Percentiles rank a stretch among this genome's conserved stretches.
Conservation (phyloP, 1,140 invertebrate species). For the Eulimnadia texana region DNA sequence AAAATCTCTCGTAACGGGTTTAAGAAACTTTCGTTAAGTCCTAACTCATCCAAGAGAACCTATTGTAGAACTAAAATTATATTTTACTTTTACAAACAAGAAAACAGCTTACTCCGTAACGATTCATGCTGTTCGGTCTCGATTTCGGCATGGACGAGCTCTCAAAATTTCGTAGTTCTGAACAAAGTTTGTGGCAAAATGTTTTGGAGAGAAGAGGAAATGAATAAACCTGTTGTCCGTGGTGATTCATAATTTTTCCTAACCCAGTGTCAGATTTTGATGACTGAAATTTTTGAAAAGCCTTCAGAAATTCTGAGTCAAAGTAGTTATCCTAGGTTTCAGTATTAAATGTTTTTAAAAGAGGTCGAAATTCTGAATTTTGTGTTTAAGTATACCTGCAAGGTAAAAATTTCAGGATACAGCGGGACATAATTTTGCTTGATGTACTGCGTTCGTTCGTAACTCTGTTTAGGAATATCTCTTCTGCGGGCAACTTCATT, state of each 20-base stretch:
- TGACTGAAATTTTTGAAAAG: background rate
- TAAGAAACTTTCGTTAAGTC: slow-evolving; percentile 31
- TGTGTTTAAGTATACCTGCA: background rate
- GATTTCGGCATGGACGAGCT: slow-evolving; percentile 29
- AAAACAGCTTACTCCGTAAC: slow-evolving; percentile 29
- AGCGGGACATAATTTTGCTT: slow-evolving; percentile 8
- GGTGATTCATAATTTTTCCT: background rate
- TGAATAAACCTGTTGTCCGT: slow-evolving; percentile 13
- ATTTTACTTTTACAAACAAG: background rate
- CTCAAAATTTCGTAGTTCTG: slow-evolving; percentile 31
- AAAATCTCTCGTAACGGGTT: slow-evolving; percentile 27
- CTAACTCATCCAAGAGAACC: slow-evolving; percentile 32
- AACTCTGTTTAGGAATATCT: background rate
- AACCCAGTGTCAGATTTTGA: background rate
- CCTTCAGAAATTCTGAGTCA: background rate
- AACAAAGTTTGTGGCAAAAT: slow-evolving; percentile 29
- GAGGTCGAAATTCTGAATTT: background rate
- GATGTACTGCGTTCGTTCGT: background rate
- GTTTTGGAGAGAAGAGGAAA: slow-evolving; percentile 31
- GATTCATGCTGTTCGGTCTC: slow-evolving; percentile 35
- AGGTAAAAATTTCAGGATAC: slow-evolving; percentile 1
- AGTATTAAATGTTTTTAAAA: background rate
- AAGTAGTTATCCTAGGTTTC: background rate
- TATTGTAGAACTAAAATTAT: slow-evolving; percentile 16
- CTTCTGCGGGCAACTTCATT: slow-evolving; percentile 10